Conservation (phyloP, 2,113 vertebrate genomes). For the Amazona vittata region DNA sequence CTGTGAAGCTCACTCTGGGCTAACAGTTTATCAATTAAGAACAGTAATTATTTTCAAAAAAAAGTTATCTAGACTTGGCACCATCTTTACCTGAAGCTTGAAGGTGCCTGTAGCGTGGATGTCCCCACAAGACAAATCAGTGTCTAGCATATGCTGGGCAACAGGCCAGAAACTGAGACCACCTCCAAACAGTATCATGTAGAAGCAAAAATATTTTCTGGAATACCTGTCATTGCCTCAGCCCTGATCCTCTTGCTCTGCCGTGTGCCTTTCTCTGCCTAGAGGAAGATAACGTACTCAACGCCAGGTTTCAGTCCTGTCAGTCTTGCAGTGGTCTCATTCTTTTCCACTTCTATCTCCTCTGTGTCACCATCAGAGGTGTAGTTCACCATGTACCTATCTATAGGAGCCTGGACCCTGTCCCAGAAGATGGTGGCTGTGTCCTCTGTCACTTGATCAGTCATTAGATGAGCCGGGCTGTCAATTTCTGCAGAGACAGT, state of each 20-base stretch:
- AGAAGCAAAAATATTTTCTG: not conserved
- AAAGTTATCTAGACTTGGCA: not conserved
- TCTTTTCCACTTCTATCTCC: constrained; percentile 68
- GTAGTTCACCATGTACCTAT: constrained; percentile 84
- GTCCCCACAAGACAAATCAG: not conserved
- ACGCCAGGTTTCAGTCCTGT: constrained; percentile 76
- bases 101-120: not conserved
- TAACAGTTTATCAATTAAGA: not conserved
- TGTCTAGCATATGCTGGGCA: not conserved
- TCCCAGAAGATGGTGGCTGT: constrained; percentile 81
- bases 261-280: constrained; percentile 76
- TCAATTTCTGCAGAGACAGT: constrained; percentile 52
- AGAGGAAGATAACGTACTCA: constrained; percentile 77
- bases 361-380: constrained; percentile 75
- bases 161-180: not conserved
- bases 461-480: constrained; percentile 72
- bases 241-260: constrained; percentile 77
- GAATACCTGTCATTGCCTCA: constrained; percentile 78
- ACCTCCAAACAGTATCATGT: not conserved
- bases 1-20: not conserved
- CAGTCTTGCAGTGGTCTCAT: constrained; percentile 65
- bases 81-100: not conserved
- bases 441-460: constrained; percentile 79
- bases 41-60: not conserved
- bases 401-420: constrained; percentile 72